Evolutionary conservation across 2,797 vertebrate genomes (phyloP), one percentile per base, ranked within the genome.

Genomic region (Crax fasciolata): DNA sequence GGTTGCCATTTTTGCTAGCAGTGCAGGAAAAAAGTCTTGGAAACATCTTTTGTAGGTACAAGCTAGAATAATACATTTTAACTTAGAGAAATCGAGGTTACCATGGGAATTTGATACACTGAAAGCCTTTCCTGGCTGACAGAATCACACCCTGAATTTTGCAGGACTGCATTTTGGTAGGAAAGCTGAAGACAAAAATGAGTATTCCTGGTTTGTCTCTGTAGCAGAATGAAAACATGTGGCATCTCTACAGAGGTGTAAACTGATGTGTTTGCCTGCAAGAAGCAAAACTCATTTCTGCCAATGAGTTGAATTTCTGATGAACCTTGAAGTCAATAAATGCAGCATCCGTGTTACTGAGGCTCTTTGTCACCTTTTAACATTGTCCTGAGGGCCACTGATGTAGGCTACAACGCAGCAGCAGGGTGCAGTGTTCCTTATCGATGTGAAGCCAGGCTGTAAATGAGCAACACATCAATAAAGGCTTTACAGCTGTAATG

Each of bases 401-500:
- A 21, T 24, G 35, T 20, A 5, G 1, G 0, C 58, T 67, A 43
- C n/a, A 75, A 2, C 19, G 25, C 57, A 61, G 52, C 6, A 39
- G 49, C 46, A 89, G 77, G 70, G 38, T 68, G 35, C n/a, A 16
- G 49, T 18, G 73, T 66, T 86, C 54, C 51, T 76, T 39, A 12
- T 14, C 57, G 59, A 21, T 24, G 9, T 5, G 1, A 68, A 65
- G n/a, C 62, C 30, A 23, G 75, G 32, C 76, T 25, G 10, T 44
- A 49, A 87, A 59, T 54, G 54, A 78, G 77, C 80, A 73, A 9
- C 30, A 32, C 3, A 1, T 17, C 62, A 35, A 32, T 23, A 63
- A 88, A 88, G 65, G 41, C 52, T 83, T 55, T 87, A 1, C 9
- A 67, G 61, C 48, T 82, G 73, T 93, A 43, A 74, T 57, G 63